Evolutionary conservation across 1,140 invertebrate genomes (phyloP), one percentile per base, ranked within the genome.

Genomic region (Drosophila repleta): DNA sequence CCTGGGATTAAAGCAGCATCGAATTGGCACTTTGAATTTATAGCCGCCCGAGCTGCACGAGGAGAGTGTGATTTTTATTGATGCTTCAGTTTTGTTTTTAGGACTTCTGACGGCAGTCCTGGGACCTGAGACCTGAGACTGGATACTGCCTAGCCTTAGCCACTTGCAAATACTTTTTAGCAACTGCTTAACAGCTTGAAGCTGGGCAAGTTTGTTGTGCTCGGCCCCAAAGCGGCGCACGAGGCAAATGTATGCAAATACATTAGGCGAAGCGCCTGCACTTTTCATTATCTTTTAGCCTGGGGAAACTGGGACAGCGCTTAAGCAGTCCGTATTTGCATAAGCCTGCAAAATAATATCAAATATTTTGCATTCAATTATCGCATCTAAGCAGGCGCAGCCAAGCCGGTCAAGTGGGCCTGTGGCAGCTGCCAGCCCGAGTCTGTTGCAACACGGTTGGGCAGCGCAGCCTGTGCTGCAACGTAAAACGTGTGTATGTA

Each of bases 291-390:
- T 82, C 79, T 82, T 69, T 52, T 52, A 60, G 46, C 21, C 20
- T 15, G 37, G 18, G 20, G 29, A 17, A 35, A 18, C 53, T 49
- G 64, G 39, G 39, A 43, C 39, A 43, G 39, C 13, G 39, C 74
- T 87, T 79, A 88, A 75, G 60, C 32, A 66, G 66, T 76, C 62
- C 11, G 10, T 78, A 88, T 87, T 87, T 87, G 79, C 83, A 87
- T 88, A 87, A 88, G 85, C 83, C 76, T 83, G 55, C 72, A 82
- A 88, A 83, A 83, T 84, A 76, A 83, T 88, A 88, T 83, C 53
- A 88, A 89, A 88, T 84, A 83, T 89, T 87, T 88, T 79, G 84
- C 83, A 87, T 88, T 88, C 88, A 88, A 87, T 87, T 87, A 87
- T 88, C 71, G 55, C 57, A 66, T 55, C 70, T 63, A 55, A 43